Conservation (phyloP, 1,140 invertebrate genomes). For the Heliconius eleuchia region DNA sequence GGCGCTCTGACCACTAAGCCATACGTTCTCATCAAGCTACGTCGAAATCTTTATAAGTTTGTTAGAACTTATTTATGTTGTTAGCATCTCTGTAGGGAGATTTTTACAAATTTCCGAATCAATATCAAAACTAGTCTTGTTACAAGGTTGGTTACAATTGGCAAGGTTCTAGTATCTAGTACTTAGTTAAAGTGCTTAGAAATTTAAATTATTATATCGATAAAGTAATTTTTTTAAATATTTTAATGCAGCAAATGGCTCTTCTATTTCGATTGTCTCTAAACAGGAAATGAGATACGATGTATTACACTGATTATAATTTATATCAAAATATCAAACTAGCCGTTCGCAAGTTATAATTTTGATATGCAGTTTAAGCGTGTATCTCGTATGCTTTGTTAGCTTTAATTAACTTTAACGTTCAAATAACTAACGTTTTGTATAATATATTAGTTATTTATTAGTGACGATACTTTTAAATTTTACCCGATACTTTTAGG, state of each 20-base stretch:
- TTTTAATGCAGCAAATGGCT: background rate
- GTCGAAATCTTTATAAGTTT: too few species aligned
- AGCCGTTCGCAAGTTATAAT: background rate
- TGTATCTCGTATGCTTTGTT: background rate
- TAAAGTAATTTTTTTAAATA: background rate
- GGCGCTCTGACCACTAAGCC: too few species aligned
- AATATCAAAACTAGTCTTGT: too few species aligned
- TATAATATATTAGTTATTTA: background rate
- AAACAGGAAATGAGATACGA: background rate
- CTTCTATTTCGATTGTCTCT: background rate
- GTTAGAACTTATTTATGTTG: too few species aligned
- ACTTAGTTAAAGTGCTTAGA: too few species aligned
- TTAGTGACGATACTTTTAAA: background rate
- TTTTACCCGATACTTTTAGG: too few species aligned
- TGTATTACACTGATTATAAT: background rate
- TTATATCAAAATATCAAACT: background rate
- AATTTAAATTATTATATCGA: background rate
- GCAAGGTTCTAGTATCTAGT: too few species aligned
- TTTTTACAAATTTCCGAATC: too few species aligned
- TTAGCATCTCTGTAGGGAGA: too few species aligned
- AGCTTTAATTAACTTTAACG: background rate
- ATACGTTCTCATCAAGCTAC: too few species aligned
- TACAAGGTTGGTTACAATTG: too few species aligned
- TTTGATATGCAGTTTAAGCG: background rate
- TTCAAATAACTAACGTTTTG: background rate